Conservation (phyloP, 2,888 invertebrate genomes). For the Sceliomorpha sp. region DNA sequence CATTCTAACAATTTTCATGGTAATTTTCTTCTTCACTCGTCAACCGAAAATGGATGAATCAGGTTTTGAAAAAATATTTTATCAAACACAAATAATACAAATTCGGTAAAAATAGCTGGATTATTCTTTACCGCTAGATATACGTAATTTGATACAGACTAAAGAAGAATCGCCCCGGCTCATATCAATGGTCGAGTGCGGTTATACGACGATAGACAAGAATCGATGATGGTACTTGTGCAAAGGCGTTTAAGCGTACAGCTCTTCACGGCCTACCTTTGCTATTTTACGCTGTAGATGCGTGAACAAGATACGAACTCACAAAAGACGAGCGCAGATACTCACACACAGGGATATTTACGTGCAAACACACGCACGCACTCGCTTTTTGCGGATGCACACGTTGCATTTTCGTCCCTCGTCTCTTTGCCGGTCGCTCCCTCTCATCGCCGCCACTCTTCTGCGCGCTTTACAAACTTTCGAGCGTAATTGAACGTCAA, state of each 20-base stretch:
- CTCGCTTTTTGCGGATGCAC: slow-evolving; percentile 36
- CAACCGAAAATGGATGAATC: no score
- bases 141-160: no score
- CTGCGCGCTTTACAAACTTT: slow-evolving; percentile 66
- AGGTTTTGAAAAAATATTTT: no score
- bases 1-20: no score
- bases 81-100: no score
- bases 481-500: slow-evolving; percentile 75
- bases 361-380: slow-evolving; percentile 7
- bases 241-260: slow-evolving; percentile 44
- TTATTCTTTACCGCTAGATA: no score
- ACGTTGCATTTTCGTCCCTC: slow-evolving; percentile 46
- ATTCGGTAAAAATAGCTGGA: no score
- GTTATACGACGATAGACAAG: no score
- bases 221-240: neutral
- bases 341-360: no score
- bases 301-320: slow-evolving; percentile 71
- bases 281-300: slow-evolving; percentile 62
- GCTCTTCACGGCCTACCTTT: slow-evolving; percentile 35
- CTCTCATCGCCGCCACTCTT: slow-evolving; percentile 34
- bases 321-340: slow-evolving; percentile 71
- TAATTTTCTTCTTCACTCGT: no score
- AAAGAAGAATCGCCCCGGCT: no score
- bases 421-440: slow-evolving; percentile 25
- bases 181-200: no score